Percentiles rank a stretch among this genome's conserved stretches.
phyloP scores from a whole-genome alignment of 2,113 vertebrate species.

The Aplodontia rufa region DNA sequence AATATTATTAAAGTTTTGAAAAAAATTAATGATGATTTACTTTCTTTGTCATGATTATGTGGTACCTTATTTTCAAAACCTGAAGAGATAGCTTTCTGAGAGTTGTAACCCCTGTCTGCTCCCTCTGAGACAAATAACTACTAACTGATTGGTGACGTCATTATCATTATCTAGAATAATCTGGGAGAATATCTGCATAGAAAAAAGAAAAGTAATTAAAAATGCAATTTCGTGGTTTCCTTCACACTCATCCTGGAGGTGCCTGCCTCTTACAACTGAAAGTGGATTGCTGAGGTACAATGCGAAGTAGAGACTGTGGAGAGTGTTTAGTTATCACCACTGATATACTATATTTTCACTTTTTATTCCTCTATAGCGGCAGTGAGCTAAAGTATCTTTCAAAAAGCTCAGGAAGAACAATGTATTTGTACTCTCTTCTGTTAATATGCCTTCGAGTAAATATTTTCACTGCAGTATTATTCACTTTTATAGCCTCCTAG shows the following conservation, averaged over 20 bases:
- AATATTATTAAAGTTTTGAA: background rate
- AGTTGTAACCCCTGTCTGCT: background rate
- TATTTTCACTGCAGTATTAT: background rate
- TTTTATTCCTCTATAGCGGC: background rate
- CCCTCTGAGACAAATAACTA: background rate
- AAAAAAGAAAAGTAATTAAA: background rate
- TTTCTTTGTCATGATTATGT: background rate
- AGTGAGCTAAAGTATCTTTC: background rate
- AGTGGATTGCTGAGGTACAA: background rate
- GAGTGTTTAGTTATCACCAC: background rate
- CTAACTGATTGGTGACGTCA: background rate
- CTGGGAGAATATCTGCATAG: background rate
- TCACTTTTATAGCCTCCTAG: constrained; percentile 6
- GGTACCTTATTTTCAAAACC: background rate
- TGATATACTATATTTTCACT: background rate
- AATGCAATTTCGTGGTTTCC: background rate
- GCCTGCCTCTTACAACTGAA: background rate
- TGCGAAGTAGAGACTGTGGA: background rate
- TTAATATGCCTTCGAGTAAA: background rate
- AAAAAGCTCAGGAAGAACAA: background rate
- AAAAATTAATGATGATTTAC: background rate
- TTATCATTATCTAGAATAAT: background rate
- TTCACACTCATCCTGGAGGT: background rate
- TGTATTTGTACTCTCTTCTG: background rate
- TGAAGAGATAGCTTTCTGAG: background rate